These are phyloP conservation scores for Scomberomorus guttatus DNA, from an alignment of 2,797 vertebrate genomes.

Conservation along the genomic window DNA sequence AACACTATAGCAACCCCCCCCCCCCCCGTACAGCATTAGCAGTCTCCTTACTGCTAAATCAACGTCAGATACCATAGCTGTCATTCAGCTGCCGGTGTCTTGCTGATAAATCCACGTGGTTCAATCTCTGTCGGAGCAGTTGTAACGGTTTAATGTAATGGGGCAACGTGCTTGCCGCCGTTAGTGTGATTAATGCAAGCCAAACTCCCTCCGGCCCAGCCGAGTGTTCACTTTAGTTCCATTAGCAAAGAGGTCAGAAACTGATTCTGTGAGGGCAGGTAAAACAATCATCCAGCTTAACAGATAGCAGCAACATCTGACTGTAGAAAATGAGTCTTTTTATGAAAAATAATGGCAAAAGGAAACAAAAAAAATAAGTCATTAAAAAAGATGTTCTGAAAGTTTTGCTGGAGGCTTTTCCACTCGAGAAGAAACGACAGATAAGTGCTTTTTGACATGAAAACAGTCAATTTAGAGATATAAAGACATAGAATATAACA, in stretches of 20 bases:
- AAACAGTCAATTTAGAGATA: neutral
- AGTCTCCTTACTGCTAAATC: slow-evolving; percentile 50
- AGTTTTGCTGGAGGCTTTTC: neutral
- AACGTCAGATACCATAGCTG: slow-evolving; percentile 31
- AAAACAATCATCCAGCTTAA: slow-evolving; percentile 21
- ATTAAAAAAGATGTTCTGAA: neutral
- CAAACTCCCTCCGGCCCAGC: slow-evolving; percentile 31
- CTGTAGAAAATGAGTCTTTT: neutral
- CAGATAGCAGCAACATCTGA: neutral
- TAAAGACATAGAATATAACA: neutral
- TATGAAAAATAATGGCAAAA: neutral
- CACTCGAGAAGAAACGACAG: neutral
- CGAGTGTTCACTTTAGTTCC: slow-evolving; percentile 48
- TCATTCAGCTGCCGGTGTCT: slow-evolving; percentile 31
- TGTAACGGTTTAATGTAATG: slow-evolving; percentile 18
- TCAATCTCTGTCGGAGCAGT: slow-evolving; percentile 14
- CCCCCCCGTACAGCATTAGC: slow-evolving; percentile 13
- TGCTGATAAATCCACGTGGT: slow-evolving; percentile 40
- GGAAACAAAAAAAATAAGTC: neutral
- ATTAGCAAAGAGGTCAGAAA: slow-evolving; percentile 45
- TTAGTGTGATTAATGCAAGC: slow-evolving; percentile 49
- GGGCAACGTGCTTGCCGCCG: slow-evolving; percentile 29
- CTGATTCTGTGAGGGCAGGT: slow-evolving; percentile 33
- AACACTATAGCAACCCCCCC: slow-evolving; percentile 17
- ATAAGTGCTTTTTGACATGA: neutral